A percentile compares a stretch with the other conserved stretches of the same genome.
phyloP scores from a whole-genome alignment of 2,113 vertebrate genomes.

The Dipodomys spectabilis region DNA sequence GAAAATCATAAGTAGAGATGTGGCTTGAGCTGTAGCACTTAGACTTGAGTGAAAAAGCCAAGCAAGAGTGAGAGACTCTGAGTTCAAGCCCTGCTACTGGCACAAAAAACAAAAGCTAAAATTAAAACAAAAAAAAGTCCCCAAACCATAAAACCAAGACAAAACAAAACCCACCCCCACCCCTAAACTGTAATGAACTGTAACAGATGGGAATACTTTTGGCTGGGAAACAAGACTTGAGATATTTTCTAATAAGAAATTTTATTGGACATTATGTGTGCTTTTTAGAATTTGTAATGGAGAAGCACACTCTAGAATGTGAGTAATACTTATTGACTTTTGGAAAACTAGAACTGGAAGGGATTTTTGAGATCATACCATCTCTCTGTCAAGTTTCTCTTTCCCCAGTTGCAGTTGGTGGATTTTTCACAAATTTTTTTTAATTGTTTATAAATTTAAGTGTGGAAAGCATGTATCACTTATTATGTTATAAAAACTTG shows the following conservation, averaged over 20 bases:
- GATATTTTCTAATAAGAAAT: neutral
- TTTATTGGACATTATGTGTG: neutral
- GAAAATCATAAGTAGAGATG: too few species aligned
- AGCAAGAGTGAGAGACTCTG: too few species aligned
- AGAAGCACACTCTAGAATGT: neutral
- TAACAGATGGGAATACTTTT: neutral
- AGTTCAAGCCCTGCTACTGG: too few species aligned
- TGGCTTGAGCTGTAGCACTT: too few species aligned
- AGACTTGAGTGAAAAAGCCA: too few species aligned
- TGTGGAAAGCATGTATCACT: neutral
- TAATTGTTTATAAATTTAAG: neutral
- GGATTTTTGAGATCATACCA: neutral
- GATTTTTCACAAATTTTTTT: neutral
- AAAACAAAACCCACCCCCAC: too few species aligned
- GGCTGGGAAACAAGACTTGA: neutral
- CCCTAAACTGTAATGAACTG: neutral
- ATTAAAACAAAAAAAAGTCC: too few species aligned
- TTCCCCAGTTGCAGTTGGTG: fast-evolving
- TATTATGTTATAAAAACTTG: neutral
- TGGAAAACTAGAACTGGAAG: neutral
- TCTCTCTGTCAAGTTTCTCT: neutral
- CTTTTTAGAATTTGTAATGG: neutral
- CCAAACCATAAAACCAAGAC: too few species aligned
- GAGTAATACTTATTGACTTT: neutral
- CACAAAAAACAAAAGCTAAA: too few species aligned